Evolutionary conservation across 2,797 vertebrate genomes (phyloP).

Genomic region (Spatula versicolor): DNA sequence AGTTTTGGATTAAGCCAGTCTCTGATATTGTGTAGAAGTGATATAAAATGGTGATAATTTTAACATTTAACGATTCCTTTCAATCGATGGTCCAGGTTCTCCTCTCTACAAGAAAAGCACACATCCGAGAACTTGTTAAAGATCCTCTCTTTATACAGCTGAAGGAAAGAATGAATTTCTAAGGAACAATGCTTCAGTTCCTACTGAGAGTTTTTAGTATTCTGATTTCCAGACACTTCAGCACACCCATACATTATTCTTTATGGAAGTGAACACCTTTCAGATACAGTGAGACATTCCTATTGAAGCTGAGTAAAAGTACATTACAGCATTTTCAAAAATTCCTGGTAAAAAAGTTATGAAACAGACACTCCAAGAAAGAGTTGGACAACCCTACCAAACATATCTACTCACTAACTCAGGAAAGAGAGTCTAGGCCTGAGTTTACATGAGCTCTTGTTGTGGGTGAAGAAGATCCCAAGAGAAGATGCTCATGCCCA

Average conservation of each 20-base stretch:
- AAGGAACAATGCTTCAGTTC: background rate
- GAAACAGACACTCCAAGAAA: background rate
- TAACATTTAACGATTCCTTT: background rate
- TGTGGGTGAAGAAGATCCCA: background rate
- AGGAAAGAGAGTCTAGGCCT: background rate
- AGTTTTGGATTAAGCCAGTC: background rate
- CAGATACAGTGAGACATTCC: background rate
- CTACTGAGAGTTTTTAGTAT: background rate
- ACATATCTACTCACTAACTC: background rate
- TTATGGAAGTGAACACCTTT: conserved; percentile 13
- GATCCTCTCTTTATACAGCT: background rate
- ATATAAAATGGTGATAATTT: background rate
- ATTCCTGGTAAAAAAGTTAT: background rate
- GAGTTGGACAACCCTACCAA: no score
- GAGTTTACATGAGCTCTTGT: background rate
- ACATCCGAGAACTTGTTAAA: background rate
- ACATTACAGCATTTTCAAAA: background rate
- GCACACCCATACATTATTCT: background rate
- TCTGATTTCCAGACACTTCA: background rate
- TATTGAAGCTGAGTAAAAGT: background rate
- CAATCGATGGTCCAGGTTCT: background rate
- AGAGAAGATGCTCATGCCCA: background rate
- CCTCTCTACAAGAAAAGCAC: background rate
- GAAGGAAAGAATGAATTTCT: background rate
- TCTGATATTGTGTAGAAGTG: background rate